These are phyloP conservation scores for Acyrthosiphon pisum DNA, from an alignment of 1,140 invertebrate species.

Conservation along the genomic window DNA sequence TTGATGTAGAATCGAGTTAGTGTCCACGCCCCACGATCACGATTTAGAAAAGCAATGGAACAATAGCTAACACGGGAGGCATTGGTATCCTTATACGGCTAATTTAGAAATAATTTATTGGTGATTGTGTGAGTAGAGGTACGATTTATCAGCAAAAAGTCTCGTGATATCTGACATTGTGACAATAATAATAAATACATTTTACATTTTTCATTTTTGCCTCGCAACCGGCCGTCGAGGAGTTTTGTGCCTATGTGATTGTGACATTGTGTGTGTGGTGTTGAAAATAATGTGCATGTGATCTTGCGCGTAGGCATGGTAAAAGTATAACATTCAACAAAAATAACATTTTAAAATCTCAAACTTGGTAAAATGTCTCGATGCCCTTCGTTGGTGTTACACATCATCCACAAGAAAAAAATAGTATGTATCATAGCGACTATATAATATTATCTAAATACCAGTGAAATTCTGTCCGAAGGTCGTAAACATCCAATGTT, in stretches of 20 bases:
- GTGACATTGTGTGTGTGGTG: too few relatives aligned
- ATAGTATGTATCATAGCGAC: background rate
- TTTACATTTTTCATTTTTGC: background rate
- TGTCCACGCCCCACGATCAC: background rate
- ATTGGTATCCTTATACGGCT: background rate
- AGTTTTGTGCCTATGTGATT: background rate
- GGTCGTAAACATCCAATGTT: background rate
- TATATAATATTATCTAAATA: background rate
- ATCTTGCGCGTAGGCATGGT: background rate
- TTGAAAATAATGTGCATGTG: background rate
- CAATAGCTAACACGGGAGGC: background rate
- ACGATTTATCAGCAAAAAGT: background rate
- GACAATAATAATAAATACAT: background rate
- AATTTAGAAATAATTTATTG: constrained; percentile 15
- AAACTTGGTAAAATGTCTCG: background rate
- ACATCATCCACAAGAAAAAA: background rate
- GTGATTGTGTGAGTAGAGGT: background rate
- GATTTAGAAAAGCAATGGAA: background rate
- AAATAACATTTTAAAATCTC: background rate
- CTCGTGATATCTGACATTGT: background rate
- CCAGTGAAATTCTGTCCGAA: background rate
- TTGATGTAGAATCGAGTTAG: background rate
- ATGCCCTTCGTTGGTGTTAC: background rate
- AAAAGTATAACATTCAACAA: too few relatives aligned
- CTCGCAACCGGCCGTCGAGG: background rate